A percentile compares a stretch with the other conserved stretches of the same genome.
Evolutionary conservation across 1,140 invertebrate genomes (phyloP).

Genomic region (Lasioglossum albipes): DNA sequence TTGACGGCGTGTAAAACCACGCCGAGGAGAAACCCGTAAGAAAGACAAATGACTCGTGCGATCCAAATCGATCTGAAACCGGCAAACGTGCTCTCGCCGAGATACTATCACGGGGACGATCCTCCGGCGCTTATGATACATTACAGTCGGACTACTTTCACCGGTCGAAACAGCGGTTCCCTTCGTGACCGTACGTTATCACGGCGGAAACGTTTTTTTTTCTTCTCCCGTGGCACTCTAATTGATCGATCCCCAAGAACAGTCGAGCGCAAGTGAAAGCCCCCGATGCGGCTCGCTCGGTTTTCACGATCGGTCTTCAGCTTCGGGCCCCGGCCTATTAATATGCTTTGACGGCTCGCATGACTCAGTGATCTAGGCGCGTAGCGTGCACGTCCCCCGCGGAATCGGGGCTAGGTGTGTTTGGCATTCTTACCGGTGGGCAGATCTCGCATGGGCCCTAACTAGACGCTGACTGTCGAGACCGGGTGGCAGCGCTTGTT

Average conservation of each 20-base stretch:
- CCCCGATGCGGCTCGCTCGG: not conserved
- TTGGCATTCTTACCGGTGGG: conserved; percentile 61
- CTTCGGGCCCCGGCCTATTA: conserved; percentile 40
- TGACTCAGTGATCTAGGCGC: conserved; percentile 59
- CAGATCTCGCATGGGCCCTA: conserved; percentile 49
- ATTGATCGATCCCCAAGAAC: conserved; percentile 40
- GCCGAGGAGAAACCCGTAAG: conserved; percentile 19
- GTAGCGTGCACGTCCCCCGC: conserved; percentile 42
- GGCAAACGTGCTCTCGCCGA: not conserved
- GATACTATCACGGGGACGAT: conserved; percentile 23
- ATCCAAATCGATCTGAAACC: conserved; percentile 29
- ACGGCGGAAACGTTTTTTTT: conserved; percentile 18
- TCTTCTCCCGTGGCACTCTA: conserved; percentile 25
- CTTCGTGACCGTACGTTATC: conserved; percentile 40
- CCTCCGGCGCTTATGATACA: conserved; percentile 35
- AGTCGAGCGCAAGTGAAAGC: conserved; percentile 56
- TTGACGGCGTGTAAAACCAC: not conserved
- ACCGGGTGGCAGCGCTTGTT: not conserved
- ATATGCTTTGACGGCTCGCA: conserved; percentile 60
- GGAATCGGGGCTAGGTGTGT: conserved; percentile 60
- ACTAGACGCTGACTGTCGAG: conserved; percentile 8
- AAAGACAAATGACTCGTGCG: conserved; percentile 50
- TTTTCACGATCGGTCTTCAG: conserved; percentile 5
- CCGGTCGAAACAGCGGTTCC: conserved; percentile 47
- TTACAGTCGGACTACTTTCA: conserved; percentile 52